Evolutionary conservation across 2,888 invertebrate species (phyloP), one percentile per base, ranked within the genome.

Genomic region (Agrotis exclamationis): DNA sequence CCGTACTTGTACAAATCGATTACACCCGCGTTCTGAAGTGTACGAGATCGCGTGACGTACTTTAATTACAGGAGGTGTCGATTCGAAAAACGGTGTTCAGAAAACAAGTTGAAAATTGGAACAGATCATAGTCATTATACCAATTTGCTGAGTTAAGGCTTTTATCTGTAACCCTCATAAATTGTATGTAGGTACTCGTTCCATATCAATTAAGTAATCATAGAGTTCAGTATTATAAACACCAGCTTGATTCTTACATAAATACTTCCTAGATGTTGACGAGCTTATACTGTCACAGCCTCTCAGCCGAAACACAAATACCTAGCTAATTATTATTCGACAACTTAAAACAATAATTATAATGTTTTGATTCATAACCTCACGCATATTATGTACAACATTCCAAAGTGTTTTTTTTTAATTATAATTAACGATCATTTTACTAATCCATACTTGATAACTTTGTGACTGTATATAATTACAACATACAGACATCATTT

Each of bases 61-160:
- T 88, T 93, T 95, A 95, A 95, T 96, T 96, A 94, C 90, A 84
- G 79, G 87, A 95, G 95, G 95, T 96, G 96, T 95, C 94, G 94
- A 95, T 94, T 92, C 92, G 94, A 94, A 94, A 95, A 96, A 93
- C 91, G 87, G 88, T 91, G 86, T 89, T 90, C 90, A 89, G 89
- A 90, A 87, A 90, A 90, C 88, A 86, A 91, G 89, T 91, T 90
- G 89, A 88, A 91, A 90, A 89, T 89, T 92, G 90, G 87, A 87
- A 90, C 90, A 93, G 93, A 94, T 93, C 89, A 95, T 92, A 92
- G 91, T 91, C 88, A 94, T 95, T 94, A 94, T 84, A 87, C 80
- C 85, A 90, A 89, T 91, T 90, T 88, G 86, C 87, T 90, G 90
- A 84, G 88, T 87, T 84, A 82, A 87, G 82, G 83, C 85, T 84